phyloP scores from a whole-genome alignment of 2,888 invertebrate species.

The Leptura quadrifasciata region DNA sequence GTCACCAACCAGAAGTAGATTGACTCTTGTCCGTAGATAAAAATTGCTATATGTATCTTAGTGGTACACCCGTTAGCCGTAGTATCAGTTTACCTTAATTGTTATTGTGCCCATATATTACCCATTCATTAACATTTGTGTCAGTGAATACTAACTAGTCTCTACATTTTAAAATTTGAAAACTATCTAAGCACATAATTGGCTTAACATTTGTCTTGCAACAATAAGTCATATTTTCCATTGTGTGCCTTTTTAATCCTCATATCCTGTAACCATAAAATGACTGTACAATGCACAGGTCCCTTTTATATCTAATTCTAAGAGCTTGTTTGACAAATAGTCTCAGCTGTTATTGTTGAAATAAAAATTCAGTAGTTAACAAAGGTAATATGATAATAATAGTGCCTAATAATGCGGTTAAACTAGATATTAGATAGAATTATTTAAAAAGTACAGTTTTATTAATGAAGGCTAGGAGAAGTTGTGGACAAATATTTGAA shows the following conservation, averaged over 20 bases:
- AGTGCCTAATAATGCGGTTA: too few relatives aligned
- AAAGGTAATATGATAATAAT: too few relatives aligned
- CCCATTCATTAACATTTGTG: constrained; percentile 45
- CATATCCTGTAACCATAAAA: background rate
- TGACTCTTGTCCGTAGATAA: constrained; percentile 43
- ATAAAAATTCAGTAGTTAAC: background rate
- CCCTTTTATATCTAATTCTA: background rate
- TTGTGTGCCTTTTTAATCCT: background rate
- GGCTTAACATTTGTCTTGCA: background rate
- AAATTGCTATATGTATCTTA: constrained; percentile 51
- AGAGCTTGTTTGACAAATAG: background rate
- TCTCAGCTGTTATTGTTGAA: background rate
- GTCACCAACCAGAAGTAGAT: constrained; percentile 49
- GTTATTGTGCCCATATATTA: constrained; percentile 52
- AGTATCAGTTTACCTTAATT: constrained; percentile 51
- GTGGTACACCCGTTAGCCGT: constrained; percentile 53
- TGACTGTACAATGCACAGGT: background rate
- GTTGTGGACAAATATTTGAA: too few relatives aligned
- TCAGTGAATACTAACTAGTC: constrained; percentile 34
- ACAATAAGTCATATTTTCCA: background rate
- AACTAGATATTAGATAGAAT: too few relatives aligned
- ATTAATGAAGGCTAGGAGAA: too few relatives aligned
- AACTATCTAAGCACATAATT: background rate
- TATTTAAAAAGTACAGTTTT: too few relatives aligned
- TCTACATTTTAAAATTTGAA: background rate